Evolutionary conservation across 2,113 vertebrate genomes (phyloP), one percentile per base, ranked within the genome.

Genomic region (Gadus macrocephalus): DNA sequence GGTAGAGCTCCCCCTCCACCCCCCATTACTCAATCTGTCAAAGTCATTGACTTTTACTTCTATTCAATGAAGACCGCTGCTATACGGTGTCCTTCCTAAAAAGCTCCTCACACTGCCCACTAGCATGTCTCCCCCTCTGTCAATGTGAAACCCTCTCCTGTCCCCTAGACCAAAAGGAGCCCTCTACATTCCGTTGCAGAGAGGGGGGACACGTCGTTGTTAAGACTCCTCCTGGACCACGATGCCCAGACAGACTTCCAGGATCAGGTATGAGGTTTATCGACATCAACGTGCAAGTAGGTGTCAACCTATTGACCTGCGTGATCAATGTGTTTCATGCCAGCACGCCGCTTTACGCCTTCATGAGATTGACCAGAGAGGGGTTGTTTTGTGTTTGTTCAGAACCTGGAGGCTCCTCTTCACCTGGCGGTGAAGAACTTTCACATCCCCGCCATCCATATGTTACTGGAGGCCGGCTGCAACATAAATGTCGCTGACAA

Each of bases 351-450:
- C 42, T 49, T 49, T 49, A 49, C 12, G 12, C 2, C 1, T 9
- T 49, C 42, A 49, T 49, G 2, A 49, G 42, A 49, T 14, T 49
- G 42, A 49, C n/a, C 15, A 17, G 15, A 58, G 55, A 14, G 19
- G 78, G n/a, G n/a, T n/a, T 4, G 82, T 3, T 68, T 87, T 87
- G 84, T 79, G 28, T 75, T 85, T 49, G 42, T 49, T 72, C 83
- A 98, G 95, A 76, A 92, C 64, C 88, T 90, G 66, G 91, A 92
- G 69, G 86, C 93, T 15, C 86, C 94, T 67, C 91, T 96, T 69
- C 94, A 96, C 81, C 85, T 96, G 78, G 94, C 95, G n/a, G 88
- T 97, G 76, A 89, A 83, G 70, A 91, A 86, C 83, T 91, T 90
- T 66, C 91, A 93, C 28, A 76, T 93, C 64, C 70, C 73, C 0